Conservation (phyloP, 2,113 vertebrate species). For the Turdus rufiventris region DNA sequence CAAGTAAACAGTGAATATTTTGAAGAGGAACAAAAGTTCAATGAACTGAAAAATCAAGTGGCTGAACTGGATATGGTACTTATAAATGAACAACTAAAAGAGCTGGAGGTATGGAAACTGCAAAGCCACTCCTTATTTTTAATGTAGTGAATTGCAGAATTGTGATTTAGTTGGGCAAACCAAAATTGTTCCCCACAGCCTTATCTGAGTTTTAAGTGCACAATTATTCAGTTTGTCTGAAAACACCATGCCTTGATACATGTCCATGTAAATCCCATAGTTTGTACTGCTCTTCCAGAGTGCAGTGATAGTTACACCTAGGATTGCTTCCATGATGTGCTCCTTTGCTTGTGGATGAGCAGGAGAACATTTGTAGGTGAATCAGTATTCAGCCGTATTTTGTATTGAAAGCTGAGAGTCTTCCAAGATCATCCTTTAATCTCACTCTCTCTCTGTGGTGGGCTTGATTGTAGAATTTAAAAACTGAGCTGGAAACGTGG, state of each 20-base stretch:
- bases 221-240: background rate
- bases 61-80: conserved; percentile 76
- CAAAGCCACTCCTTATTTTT: conserved; percentile 7
- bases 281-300: background rate
- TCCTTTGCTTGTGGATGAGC: background rate
- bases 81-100: conserved; percentile 81
- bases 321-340: background rate
- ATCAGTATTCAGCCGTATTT: background rate
- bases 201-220: conserved; percentile 38
- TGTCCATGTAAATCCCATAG: background rate
- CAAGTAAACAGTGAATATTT: conserved; percentile 62
- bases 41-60: conserved; percentile 75
- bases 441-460: background rate
- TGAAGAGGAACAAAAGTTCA: conserved; percentile 73
- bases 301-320: background rate
- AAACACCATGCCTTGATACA: background rate
- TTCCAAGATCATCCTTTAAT: background rate
- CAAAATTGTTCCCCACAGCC: background rate
- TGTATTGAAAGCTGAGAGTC: background rate
- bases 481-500: conserved; percentile 52
- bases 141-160: background rate
- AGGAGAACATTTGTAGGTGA: background rate
- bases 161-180: conserved; percentile 5
- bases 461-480: conserved; percentile 63
- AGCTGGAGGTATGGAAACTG: conserved; percentile 81